Conservation (phyloP, 1,140 invertebrate species). For the Phenacoccus solenopsis region DNA sequence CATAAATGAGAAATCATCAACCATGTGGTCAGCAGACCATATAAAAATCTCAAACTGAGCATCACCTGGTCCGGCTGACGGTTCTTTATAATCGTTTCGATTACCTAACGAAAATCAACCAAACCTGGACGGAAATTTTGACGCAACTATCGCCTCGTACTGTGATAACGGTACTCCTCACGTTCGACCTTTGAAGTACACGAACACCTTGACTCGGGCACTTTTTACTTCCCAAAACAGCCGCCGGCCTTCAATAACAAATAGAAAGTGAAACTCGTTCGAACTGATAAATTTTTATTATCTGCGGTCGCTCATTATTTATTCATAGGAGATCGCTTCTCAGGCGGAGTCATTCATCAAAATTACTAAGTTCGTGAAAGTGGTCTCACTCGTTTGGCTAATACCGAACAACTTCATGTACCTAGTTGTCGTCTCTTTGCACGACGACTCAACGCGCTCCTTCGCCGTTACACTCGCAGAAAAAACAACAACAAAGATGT, state of each 20-base stretch:
- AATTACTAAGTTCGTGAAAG: slow-evolving; percentile 13
- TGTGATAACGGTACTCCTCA: background rate
- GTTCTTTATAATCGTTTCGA: too few relatives aligned
- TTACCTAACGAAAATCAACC: too few relatives aligned
- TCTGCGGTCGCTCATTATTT: background rate
- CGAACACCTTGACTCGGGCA: background rate
- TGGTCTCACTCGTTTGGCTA: slow-evolving; percentile 14
- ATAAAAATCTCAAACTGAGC: too few relatives aligned
- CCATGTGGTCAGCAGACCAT: too few relatives aligned
- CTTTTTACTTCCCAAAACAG: background rate
- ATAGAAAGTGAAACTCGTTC: slow-evolving; percentile 15
- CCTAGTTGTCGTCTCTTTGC: too few relatives aligned
- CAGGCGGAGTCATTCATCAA: slow-evolving; percentile 14
- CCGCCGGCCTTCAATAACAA: background rate
- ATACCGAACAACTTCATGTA: too few relatives aligned
- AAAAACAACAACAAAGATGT: too few relatives aligned
- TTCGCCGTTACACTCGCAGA: too few relatives aligned
- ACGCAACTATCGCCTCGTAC: background rate
- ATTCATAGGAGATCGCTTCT: slow-evolving; percentile 12
- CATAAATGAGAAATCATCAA: too few relatives aligned
- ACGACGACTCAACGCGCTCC: too few relatives aligned
- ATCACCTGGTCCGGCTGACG: too few relatives aligned
- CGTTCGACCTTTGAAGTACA: background rate
- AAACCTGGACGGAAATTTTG: background rate
- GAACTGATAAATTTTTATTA: slow-evolving; percentile 15